These are phyloP conservation scores for Tor tambroides DNA, from an alignment of 2,113 vertebrate species.

Conservation along the genomic window DNA sequence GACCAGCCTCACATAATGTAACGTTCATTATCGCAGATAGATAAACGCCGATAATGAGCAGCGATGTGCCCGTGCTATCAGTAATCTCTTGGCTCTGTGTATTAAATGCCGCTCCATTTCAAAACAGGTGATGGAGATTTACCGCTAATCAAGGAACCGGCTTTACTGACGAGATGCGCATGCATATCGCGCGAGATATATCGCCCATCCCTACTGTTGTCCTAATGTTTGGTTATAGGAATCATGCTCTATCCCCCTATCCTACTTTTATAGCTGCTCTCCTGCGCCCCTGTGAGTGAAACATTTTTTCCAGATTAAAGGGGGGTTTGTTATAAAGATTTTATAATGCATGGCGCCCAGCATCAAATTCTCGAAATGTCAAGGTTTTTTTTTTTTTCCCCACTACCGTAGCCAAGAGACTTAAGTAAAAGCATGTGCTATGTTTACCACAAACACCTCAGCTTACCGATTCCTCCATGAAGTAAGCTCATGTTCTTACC, in stretches of 20 bases:
- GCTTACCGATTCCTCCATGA: not conserved
- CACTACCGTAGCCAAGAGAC: not conserved
- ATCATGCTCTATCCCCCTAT: constrained; percentile 22
- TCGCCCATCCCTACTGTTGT: too few species aligned
- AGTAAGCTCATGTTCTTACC: not conserved
- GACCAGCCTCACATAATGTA: too few species aligned
- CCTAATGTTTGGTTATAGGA: constrained; percentile 37
- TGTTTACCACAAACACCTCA: constrained; percentile 13
- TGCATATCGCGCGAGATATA: too few species aligned
- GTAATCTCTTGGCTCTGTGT: too few species aligned
- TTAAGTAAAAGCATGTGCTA: constrained; percentile 1
- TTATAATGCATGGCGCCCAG: constrained; percentile 21
- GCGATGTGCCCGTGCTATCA: too few species aligned
- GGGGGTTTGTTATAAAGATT: not conserved
- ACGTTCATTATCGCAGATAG: too few species aligned
- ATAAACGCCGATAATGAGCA: too few species aligned
- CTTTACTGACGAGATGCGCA: too few species aligned
- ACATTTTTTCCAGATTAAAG: not conserved
- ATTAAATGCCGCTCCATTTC: too few species aligned
- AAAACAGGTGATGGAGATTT: too few species aligned
- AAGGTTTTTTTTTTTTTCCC: not conserved
- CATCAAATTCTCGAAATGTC: not conserved
- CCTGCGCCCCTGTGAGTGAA: not conserved
- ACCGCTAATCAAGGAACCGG: too few species aligned
- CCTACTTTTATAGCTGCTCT: not conserved